Evolutionary conservation across 2,888 invertebrate genomes (phyloP).

Genomic region (Boloria selene): DNA sequence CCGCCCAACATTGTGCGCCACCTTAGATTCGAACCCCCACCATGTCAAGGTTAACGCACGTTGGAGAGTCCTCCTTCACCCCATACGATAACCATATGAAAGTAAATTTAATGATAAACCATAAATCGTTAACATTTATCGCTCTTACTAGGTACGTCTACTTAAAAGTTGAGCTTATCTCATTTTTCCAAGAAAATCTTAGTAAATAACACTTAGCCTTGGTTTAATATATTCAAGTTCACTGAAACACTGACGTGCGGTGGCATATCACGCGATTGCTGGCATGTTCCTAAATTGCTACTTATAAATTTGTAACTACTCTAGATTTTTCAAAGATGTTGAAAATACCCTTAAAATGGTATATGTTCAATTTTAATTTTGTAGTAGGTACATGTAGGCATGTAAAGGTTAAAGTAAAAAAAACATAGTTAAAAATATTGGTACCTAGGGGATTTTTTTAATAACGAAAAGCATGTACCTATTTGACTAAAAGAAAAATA

Average conservation of each 20-base stretch:
- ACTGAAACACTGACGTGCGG: conserved; percentile 33
- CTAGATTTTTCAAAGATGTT: conserved; percentile 14
- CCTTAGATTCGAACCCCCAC: no score
- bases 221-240: conserved; percentile 50
- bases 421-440: no score
- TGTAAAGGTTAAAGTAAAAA: no score
- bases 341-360: not conserved
- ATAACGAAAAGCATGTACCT: no score
- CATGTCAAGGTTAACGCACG: no score
- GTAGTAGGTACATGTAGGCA: not conserved
- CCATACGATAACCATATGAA: no score
- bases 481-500: no score
- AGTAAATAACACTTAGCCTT: conserved; percentile 51
- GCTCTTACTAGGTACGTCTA: not conserved
- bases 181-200: conserved; percentile 40
- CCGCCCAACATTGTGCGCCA: no score
- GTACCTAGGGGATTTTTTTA: no score
- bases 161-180: conserved; percentile 35
- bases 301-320: conserved; percentile 20
- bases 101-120: no score
- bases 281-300: conserved; percentile 20
- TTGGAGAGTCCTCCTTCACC: no score
- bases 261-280: conserved; percentile 53
- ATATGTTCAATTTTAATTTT: not conserved
- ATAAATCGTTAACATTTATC: not conserved